These are phyloP conservation scores for Lampris incognitus DNA, from an alignment of 2,113 vertebrate species.

Conservation along the genomic window DNA sequence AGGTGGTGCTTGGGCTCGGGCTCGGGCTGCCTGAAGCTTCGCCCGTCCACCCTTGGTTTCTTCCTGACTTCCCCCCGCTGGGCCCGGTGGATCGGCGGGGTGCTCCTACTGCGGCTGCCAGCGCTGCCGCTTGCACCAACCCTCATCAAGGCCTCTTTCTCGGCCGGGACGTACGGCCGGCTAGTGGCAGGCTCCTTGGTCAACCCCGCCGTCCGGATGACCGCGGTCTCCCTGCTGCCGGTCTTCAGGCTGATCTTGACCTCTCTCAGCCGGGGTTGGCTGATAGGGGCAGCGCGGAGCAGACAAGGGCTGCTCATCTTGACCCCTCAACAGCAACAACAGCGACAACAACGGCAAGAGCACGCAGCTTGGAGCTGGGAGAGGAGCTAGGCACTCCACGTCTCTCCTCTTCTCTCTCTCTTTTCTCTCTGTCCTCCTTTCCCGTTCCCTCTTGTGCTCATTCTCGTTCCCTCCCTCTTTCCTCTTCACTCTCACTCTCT, in stretches of 20 bases:
- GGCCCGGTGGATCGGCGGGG: constrained; percentile 76
- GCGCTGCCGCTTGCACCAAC: constrained; percentile 45
- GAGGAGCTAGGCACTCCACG: constrained; percentile 68
- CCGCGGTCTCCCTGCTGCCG: constrained; percentile 67
- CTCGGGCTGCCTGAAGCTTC: constrained; percentile 44
- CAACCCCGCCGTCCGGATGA: constrained; percentile 41
- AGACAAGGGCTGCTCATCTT: constrained; percentile 85
- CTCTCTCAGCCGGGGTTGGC: constrained; percentile 79
- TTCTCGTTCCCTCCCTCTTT: constrained; percentile 48
- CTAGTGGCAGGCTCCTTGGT: constrained; percentile 50
- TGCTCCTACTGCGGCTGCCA: constrained; percentile 79
- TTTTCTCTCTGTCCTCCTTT: constrained; percentile 75
- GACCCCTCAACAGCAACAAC: constrained; percentile 39
- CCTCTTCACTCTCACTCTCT: constrained; percentile 11
- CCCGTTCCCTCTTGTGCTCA: constrained; percentile 61
- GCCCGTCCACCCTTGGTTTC: constrained; percentile 33
- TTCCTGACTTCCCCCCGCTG: constrained; percentile 61
- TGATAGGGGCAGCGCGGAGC: constrained; percentile 75
- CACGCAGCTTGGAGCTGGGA: constrained; percentile 47
- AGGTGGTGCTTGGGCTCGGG: constrained; percentile 61
- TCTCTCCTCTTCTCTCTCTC: constrained; percentile 70
- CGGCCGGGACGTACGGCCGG: constrained; percentile 49
- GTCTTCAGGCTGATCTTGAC: constrained; percentile 82
- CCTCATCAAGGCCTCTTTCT: constrained; percentile 67
- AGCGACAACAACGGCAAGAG: constrained; percentile 15